phyloP scores from a whole-genome alignment of 2,888 invertebrate genomes.

The Stictocephala bisonia region DNA sequence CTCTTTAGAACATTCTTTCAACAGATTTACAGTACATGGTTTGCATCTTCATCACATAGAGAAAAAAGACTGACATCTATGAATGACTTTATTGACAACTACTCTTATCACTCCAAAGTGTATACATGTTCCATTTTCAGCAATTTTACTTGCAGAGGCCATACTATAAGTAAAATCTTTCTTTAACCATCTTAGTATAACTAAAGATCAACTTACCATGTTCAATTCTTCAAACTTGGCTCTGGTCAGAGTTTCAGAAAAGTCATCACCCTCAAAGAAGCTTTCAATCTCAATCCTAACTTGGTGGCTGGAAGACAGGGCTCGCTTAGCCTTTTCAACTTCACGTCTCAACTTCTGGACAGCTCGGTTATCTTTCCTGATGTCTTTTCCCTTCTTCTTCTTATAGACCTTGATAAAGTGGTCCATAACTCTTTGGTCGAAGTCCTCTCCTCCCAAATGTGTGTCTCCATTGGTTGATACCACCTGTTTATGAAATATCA shows the following conservation, averaged over 20 bases:
- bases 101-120: too few species aligned
- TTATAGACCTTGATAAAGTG: constrained; percentile 99
- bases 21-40: too few species aligned
- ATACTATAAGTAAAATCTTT: too few species aligned
- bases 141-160: too few species aligned
- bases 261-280: constrained; percentile 98
- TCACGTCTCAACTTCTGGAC: constrained; percentile 97
- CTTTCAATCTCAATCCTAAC: constrained; percentile 99
- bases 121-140: too few species aligned
- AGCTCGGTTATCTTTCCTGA: constrained; percentile 93
- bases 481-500: constrained; percentile 64
- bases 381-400: constrained; percentile 98
- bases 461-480: constrained; percentile 95
- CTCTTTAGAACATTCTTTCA: too few species aligned
- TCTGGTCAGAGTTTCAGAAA: constrained; percentile 96
- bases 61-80: too few species aligned
- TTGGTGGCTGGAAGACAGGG: constrained; percentile 93
- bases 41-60: too few species aligned
- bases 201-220: constrained; percentile 78
- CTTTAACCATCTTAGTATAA: too few species aligned
- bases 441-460: constrained; percentile 99
- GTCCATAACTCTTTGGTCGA: constrained; percentile 98
- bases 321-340: constrained; percentile 97
- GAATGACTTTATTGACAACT: too few species aligned
- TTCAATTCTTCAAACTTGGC: constrained; percentile 99